phyloP scores from a whole-genome alignment of 2,113 vertebrate species.

The Pedetes capensis region DNA sequence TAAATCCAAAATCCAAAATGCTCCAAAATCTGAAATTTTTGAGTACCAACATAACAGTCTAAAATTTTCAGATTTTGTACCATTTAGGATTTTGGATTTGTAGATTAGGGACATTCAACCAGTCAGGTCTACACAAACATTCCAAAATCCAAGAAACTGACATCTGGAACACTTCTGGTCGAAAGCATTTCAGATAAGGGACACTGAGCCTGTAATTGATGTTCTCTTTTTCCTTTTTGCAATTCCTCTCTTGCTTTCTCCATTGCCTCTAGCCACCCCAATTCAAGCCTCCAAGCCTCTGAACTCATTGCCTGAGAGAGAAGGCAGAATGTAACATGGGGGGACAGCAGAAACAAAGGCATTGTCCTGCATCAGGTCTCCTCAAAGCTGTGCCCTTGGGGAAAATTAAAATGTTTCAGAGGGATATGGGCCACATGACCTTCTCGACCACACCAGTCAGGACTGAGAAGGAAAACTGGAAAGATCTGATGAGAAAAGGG shows the following conservation, averaged over 20 bases:
- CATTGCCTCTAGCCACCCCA: background rate
- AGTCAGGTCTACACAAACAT: background rate
- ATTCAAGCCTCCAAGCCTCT: background rate
- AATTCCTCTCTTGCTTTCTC: background rate
- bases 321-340: fast-evolving
- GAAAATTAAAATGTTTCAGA: background rate
- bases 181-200: background rate
- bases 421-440: background rate
- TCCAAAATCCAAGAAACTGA: background rate
- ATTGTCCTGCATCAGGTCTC: background rate
- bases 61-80: background rate
- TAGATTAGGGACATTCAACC: background rate
- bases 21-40: background rate
- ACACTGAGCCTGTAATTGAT: background rate
- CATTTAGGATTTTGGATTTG: background rate
- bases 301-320: background rate
- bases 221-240: background rate
- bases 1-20: background rate
- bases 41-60: background rate
- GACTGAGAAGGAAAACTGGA: background rate
- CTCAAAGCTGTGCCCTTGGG: background rate
- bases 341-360: background rate
- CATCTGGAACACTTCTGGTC: background rate
- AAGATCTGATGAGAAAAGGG: background rate
- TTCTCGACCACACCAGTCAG: background rate